A percentile compares a stretch with the other conserved stretches of the same genome.
phyloP scores from a whole-genome alignment of 2,113 vertebrate species.

The Antigone vipio region DNA sequence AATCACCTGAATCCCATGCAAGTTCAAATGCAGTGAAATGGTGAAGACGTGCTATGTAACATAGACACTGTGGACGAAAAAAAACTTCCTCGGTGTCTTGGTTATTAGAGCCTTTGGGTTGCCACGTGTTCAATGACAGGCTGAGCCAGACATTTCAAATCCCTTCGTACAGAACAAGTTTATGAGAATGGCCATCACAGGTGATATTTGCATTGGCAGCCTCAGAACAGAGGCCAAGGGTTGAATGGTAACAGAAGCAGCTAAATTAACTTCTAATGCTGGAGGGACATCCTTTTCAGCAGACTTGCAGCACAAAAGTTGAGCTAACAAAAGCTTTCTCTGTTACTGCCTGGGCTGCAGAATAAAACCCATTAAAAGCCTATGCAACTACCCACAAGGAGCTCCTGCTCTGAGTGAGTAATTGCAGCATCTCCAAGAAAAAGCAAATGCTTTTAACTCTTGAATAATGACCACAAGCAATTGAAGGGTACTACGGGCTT shows the following conservation, averaged over 20 bases:
- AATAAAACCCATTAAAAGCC: neutral
- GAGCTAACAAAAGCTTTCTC: neutral
- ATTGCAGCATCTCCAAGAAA: neutral
- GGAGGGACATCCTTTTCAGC: neutral
- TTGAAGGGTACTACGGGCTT: neutral
- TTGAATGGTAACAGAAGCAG: neutral
- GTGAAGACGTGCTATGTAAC: neutral
- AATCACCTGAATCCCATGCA: neutral
- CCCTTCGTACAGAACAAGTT: neutral
- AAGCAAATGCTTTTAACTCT: neutral
- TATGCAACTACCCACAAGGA: neutral
- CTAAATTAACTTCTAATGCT: conserved; percentile 23
- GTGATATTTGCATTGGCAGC: conserved; percentile 33
- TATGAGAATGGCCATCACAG: neutral
- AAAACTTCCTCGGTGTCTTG: fast-evolving
- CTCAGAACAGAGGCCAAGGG: neutral
- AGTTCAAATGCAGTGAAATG: neutral
- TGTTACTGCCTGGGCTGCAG: neutral
- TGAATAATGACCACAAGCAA: neutral
- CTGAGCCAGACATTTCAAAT: neutral
- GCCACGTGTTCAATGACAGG: neutral
- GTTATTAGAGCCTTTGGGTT: neutral
- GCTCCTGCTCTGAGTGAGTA: neutral
- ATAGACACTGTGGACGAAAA: neutral
- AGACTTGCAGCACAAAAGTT: neutral